A percentile compares a stretch with the other conserved stretches of the same genome.
Conservation (phyloP, 2,797 vertebrate genomes). For the Parauchenoglanis punctatus region DNA sequence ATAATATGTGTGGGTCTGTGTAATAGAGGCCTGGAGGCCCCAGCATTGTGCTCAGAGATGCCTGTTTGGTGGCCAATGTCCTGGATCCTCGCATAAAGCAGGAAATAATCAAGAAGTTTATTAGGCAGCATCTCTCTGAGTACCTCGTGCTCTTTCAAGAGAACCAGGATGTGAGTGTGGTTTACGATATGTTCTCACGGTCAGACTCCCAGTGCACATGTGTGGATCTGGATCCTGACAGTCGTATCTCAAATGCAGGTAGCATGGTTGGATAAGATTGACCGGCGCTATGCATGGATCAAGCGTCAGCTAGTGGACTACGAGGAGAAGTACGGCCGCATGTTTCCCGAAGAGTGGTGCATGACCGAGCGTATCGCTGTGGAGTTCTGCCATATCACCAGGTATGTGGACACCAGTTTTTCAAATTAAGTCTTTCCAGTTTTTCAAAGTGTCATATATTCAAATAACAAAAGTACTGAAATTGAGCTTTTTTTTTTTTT, state of each 20-base stretch:
- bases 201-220: background rate
- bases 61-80: conserved; percentile 94
- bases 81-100: conserved; percentile 95
- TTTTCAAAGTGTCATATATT: background rate
- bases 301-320: conserved; percentile 97
- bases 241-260: conserved; percentile 69
- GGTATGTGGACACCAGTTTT: conserved; percentile 63
- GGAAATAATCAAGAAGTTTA: conserved; percentile 99
- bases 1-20: background rate
- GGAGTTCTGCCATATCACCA: conserved; percentile 95
- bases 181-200: background rate
- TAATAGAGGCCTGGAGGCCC: conserved; percentile 89
- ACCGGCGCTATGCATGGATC: conserved; percentile 96
- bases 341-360: conserved; percentile 95
- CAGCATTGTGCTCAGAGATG: conserved; percentile 94
- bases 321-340: conserved; percentile 94
- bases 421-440: background rate
- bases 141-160: conserved; percentile 98
- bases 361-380: conserved; percentile 97
- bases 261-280: conserved; percentile 97
- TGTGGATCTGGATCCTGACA: background rate
- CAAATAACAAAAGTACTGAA: background rate
- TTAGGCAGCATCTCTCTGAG: conserved; percentile 95
- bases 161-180: conserved; percentile 93
- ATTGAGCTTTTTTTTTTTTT: background rate